These are phyloP conservation scores for Cynaeus angustus DNA, from an alignment of 2,888 invertebrate species.

Conservation along the genomic window DNA sequence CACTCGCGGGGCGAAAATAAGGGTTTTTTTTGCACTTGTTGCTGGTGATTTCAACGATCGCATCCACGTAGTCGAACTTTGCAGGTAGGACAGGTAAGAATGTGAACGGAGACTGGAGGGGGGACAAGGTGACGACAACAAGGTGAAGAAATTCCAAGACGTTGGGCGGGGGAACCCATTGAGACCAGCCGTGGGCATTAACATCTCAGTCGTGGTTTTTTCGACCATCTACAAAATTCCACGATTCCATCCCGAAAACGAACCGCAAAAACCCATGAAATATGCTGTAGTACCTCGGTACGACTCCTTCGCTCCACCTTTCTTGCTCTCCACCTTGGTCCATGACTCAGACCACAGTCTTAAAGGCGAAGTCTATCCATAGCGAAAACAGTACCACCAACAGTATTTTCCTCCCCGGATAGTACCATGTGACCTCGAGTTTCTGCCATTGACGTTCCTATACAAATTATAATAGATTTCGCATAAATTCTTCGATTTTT, in stretches of 20 bases:
- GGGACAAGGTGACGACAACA: constrained; percentile 20
- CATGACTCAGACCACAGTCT: constrained; percentile 21
- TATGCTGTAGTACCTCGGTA: not conserved
- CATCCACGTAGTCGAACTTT: constrained; percentile 43
- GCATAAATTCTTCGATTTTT: constrained; percentile 34
- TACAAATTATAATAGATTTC: constrained; percentile 28
- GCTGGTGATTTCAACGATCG: constrained; percentile 45
- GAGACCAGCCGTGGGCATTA: not conserved
- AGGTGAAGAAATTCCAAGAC: constrained; percentile 4
- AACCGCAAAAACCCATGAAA: too few relatives aligned
- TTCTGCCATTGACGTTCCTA: constrained; percentile 31
- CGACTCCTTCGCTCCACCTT: constrained; percentile 10
- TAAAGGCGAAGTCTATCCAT: constrained; percentile 29
- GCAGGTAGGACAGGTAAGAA: constrained; percentile 45
- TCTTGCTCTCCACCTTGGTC: not conserved
- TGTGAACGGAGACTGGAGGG: constrained; percentile 24
- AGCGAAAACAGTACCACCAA: constrained; percentile 6
- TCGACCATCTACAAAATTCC: too few relatives aligned
- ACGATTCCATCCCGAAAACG: too few relatives aligned
- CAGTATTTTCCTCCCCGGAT: constrained; percentile 12
- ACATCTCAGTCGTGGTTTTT: too few relatives aligned
- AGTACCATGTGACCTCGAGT: constrained; percentile 27
- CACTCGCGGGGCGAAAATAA: not conserved
- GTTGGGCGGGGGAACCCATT: not conserved
- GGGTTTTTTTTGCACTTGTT: constrained; percentile 13